Base-by-base conservation (phyloP, 2,888 invertebrate species). In the Odontocolon sp. region DNA sequence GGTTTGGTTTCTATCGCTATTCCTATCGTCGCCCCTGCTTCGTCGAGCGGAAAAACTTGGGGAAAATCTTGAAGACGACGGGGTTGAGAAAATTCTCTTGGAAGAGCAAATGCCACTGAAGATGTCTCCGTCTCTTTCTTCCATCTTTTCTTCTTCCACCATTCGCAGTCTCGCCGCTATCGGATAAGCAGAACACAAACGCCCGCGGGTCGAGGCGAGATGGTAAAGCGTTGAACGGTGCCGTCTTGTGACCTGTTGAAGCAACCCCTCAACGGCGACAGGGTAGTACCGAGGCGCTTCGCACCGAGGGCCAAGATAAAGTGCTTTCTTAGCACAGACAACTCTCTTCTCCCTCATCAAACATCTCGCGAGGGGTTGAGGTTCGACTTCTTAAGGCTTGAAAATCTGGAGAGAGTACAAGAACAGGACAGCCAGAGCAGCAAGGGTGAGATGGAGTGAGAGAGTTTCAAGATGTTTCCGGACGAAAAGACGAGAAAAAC, bases 241-340 rank as follows among this genome's bases (percentile, higher is more conserved):
- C 81, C 84, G 84, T 87, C 87, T 87, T 87, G 85, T 86, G 88
- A 89, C 87, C 89, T 88, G 88, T 88, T 88, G 88, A 85, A 83
- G 86, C 83, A 78, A 81, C 81, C 85, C 84, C 80, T 71, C 64
- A 71, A 63, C 45, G 67, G 72, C 67, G 71, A 79, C n/a, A 75
- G 57, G 64, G 69, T 56, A 64, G 52, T 57, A n/a, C n/a, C 66
- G 54, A 61, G 61, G 47, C 59, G 67, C 40, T 69, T n/a, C 38
- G 57, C n/a, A 36, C n/a, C 33, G 69, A 71, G 69, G 67, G 26
- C 61, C 72, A 80, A 85, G 86, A 85, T 84, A 87, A 86, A 88
- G 86, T 86, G 85, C 84, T 86, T 87, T 87, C 88, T 87, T 86
- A 85, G 67, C 74, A 21, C 68, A 78, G 76, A 74, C 74, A 74